Evolutionary conservation across 1,140 invertebrate species (phyloP), one percentile per base, ranked within the genome.

Genomic region (Bombus superbus): DNA sequence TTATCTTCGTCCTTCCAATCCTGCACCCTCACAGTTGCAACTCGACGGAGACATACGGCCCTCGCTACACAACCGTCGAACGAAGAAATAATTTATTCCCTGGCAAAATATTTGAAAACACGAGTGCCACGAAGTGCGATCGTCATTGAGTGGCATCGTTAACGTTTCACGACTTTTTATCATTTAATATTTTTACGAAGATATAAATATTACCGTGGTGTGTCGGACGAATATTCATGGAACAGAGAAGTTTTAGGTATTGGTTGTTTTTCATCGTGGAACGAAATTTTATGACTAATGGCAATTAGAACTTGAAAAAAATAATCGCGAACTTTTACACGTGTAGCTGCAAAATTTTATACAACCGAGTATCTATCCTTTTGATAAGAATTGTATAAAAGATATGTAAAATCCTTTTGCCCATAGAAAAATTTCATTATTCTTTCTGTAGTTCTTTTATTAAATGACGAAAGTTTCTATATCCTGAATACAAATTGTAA

Each of bases 1-100:
- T 85, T 83, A 82, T 66, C 71, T 68, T 75, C 62, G 72, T 83
- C 80, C 44, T 83, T 22, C 47, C 80, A 75, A 69, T 80, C 69
- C 66, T 64, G 32, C 28, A 66, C 64, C 64, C 64, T n/a, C 32
- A 32, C 64, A 35, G n/a, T 53, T 81, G n/a, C 57, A 57, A 71
- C n/a, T 71, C 53, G 59, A 32, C 38, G 44, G 28, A 35, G 83
- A 66, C 57, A 40, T 35, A 42, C 68, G 40, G 62, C 69, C 66
- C 42, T 66, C 53, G 11, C 35, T 35, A 66, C 42, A 69, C 64
- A 68, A 68, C 74, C n/a, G 32, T 78, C 28, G 25, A 53, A 22
- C 28, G 66, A 77, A 32, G 22, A 69, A 78, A 42, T 53, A 42
- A 76, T 77, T 81, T 81, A 40, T 72, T 3, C 10, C 5, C 40